A percentile compares a stretch with the other conserved stretches of the same genome.
Evolutionary conservation across 2,888 invertebrate genomes (phyloP).

Genomic region (Apantesis nais): DNA sequence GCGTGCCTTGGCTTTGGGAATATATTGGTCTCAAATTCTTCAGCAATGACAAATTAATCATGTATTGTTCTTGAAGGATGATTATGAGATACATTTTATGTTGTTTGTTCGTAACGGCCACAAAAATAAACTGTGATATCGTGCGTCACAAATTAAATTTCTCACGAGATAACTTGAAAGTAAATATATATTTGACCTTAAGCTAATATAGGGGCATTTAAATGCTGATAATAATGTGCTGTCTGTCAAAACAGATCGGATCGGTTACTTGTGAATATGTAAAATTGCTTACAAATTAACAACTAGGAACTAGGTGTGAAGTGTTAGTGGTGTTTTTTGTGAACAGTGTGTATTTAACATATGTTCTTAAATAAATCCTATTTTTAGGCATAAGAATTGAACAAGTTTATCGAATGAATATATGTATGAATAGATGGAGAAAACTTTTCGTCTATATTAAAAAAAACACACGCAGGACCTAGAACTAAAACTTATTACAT

Average conservation of each 20-base stretch:
- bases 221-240: slow-evolving; percentile 24
- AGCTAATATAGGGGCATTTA: slow-evolving; percentile 47
- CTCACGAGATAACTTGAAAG: slow-evolving; percentile 54
- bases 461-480: too few relatives aligned
- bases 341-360: not conserved
- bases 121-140: slow-evolving; percentile 56
- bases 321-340: not conserved
- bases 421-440: too few relatives aligned
- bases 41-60: slow-evolving; percentile 17
- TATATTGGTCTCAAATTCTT: not conserved
- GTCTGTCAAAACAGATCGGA: slow-evolving; percentile 27
- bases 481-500: too few relatives aligned
- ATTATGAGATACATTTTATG: slow-evolving; percentile 33
- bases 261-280: slow-evolving; percentile 17
- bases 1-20: not conserved
- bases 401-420: not conserved
- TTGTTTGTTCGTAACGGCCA: slow-evolving; percentile 51
- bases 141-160: slow-evolving; percentile 57
- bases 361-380: not conserved
- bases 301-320: slow-evolving; percentile 23
- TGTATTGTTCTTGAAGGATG: slow-evolving; percentile 21
- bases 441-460: not conserved
- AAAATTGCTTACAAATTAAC: slow-evolving; percentile 15
- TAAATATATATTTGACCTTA: slow-evolving; percentile 59
- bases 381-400: not conserved